Base-by-base conservation (phyloP, 2,888 invertebrate species). In the Drosophila paranaensis region DNA sequence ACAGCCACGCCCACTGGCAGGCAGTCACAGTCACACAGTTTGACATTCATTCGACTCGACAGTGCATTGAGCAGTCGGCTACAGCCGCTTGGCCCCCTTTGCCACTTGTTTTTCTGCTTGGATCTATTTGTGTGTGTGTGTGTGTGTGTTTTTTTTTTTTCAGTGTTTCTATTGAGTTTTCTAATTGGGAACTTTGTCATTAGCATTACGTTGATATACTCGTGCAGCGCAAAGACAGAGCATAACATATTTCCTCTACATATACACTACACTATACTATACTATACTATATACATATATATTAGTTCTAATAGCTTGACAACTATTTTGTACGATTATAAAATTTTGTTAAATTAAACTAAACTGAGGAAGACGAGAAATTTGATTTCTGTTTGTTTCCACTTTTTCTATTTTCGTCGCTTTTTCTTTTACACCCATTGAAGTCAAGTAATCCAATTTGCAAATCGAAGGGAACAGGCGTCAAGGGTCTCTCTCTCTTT, bases 281-380 rank as follows among this genome's bases (percentile, higher is more conserved):
- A 37, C 45, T 25, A 2, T 25, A 45, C 13, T 16, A 39, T 16
- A 25, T 37, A 25, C 11, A 50, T 74, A 66, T 58, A 60, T 48
- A 27, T 39, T 61, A 79, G 68, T 43, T 60, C 10, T 63, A 79
- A 45, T 57, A 64, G 60, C 67, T 64, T 35, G 60, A 74, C 62
- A 63, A 54, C 61, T 72, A 61, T 63, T 60, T 66, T 56, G 30
- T 63, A 66, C 55, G 25, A 43, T 54, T 63, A 65, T 54, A 33
- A 64, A 54, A 70, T 75, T 68, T 70, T 75, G 51, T 42, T 70
- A 66, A 46, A 46, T 79, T 79, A 77, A 79, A 77, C 39, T 58
- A 35, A 30, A 62, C 33, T 25, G 46, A 27, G 46, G 10, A 72
- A 63, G 13, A 66, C 11, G 30, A 10, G 2, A 39, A 13, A 27